phyloP scores from a whole-genome alignment of 1,140 invertebrate genomes.

The Phocides pigmalion region DNA sequence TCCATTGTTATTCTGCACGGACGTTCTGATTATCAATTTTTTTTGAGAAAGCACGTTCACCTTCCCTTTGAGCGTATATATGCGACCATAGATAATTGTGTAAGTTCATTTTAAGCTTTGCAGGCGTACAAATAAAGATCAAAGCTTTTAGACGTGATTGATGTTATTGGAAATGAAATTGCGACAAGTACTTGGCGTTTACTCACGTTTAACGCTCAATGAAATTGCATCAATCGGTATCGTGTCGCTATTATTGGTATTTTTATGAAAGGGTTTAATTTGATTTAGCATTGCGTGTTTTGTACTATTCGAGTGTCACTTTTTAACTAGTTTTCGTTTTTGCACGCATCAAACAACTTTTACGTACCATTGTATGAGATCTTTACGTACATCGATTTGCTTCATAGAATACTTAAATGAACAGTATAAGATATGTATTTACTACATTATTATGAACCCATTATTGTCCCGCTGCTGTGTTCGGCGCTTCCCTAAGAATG shows the following conservation, averaged over 20 bases:
- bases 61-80: constrained; percentile 56
- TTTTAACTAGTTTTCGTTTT: constrained; percentile 18
- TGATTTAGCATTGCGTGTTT: constrained; percentile 59
- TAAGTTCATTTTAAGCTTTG: constrained; percentile 45
- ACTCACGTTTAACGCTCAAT: constrained; percentile 79
- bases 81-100: constrained; percentile 29
- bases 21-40: constrained; percentile 73
- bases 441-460: no score
- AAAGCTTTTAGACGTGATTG: constrained; percentile 38
- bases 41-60: constrained; percentile 59
- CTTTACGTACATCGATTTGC: no score
- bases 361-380: no score
- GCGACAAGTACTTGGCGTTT: constrained; percentile 61
- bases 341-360: no score
- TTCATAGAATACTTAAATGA: no score
- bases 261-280: constrained; percentile 72
- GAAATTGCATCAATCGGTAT: constrained; percentile 76
- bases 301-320: constrained; percentile 55
- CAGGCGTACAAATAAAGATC: constrained; percentile 42
- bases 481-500: no score
- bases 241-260: constrained; percentile 74
- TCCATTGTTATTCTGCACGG: constrained; percentile 73
- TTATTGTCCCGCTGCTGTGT: no score
- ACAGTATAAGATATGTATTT: no score
- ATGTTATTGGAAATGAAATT: constrained; percentile 53